Evolutionary conservation across 2,113 vertebrate species (phyloP).

Genomic region (Rhea pennata): DNA sequence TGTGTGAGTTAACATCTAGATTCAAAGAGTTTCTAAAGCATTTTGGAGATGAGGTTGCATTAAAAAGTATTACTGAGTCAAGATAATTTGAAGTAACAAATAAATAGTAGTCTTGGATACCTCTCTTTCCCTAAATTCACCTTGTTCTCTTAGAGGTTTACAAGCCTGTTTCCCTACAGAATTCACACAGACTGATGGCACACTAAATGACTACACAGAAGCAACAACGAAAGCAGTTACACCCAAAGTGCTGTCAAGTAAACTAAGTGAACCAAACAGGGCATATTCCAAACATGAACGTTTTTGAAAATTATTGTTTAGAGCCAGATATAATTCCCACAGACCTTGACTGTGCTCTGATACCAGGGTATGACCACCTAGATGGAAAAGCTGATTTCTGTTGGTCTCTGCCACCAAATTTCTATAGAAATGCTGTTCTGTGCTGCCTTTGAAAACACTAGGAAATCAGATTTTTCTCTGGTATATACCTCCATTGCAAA

Average conservation of each 20-base stretch:
- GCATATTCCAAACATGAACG: not conserved
- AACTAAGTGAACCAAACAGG: not conserved
- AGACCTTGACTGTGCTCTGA: fast-evolving
- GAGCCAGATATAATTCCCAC: not conserved
- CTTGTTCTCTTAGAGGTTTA: not conserved
- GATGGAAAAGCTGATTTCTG: not conserved
- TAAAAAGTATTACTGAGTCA: not conserved
- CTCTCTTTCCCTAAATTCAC: not conserved
- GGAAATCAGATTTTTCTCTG: constrained; percentile 14
- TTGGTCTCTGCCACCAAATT: not conserved
- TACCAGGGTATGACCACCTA: not conserved
- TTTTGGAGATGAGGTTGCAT: not conserved
- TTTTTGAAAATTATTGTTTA: not conserved
- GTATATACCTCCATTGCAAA: not conserved
- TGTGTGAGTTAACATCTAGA: not conserved
- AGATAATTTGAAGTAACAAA: not conserved
- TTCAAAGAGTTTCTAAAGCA: not conserved
- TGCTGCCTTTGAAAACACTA: not conserved
- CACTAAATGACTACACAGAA: not conserved
- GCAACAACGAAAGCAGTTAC: not conserved
- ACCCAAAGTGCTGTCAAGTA: not conserved
- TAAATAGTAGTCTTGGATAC: not conserved
- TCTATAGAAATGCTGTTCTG: not conserved
- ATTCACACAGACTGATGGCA: not conserved
- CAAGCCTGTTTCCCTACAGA: not conserved